Conservation (phyloP, 2,113 vertebrate species). For the Parus major region DNA sequence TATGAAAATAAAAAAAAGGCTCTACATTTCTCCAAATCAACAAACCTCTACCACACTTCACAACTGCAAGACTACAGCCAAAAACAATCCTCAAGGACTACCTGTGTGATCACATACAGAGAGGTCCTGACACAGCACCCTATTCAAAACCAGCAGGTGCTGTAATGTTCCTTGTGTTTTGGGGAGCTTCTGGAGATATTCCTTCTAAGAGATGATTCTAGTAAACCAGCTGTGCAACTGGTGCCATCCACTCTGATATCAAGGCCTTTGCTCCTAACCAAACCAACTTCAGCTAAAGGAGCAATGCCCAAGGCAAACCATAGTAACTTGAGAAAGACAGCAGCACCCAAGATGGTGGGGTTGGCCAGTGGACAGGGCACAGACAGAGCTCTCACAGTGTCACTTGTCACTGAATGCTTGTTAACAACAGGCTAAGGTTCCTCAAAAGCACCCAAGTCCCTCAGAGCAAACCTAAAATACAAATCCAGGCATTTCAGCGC, state of each 20-base stretch:
- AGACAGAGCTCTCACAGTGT: neutral
- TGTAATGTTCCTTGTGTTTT: rapidly evolving
- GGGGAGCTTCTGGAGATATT: neutral
- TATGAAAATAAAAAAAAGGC: neutral
- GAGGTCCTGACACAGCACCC: neutral
- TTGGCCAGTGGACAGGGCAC: neutral
- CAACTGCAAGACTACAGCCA: neutral
- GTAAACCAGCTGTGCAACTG: neutral
- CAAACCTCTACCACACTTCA: neutral
- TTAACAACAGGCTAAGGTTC: neutral
- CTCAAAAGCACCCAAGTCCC: neutral
- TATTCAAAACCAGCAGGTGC: neutral
- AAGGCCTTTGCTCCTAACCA: neutral
- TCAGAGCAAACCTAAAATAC: neutral
- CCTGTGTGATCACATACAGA: rapidly evolving
- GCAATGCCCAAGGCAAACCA: neutral
- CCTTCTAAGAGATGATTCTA: neutral
- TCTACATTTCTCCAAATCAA: neutral
- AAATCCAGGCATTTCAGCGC: neutral
- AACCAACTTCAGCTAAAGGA: neutral
- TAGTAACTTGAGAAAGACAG: neutral
- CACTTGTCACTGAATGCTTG: neutral
- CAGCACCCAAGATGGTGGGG: rapidly evolving
- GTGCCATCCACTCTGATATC: neutral
- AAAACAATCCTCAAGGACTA: neutral